Conservation (phyloP, 2,113 vertebrate genomes). For the Panurus biarmicus region DNA sequence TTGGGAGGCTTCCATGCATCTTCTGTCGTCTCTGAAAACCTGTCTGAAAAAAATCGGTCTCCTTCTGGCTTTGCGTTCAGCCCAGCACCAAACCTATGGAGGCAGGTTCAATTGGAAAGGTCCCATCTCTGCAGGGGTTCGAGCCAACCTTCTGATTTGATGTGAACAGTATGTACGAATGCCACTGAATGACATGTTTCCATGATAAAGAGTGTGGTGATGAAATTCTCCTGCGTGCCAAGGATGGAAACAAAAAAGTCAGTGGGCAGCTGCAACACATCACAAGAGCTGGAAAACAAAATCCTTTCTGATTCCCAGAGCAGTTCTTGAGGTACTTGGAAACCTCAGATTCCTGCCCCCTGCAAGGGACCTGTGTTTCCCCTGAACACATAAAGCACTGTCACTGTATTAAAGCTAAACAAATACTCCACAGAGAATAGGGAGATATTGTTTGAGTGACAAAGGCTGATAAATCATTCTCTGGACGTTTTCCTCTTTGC, state of each 20-base stretch:
- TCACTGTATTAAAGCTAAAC: background rate
- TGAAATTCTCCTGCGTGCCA: conserved; percentile 41
- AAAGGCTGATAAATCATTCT: conserved; percentile 36
- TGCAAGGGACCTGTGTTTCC: background rate
- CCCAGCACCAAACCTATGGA: conserved; percentile 33
- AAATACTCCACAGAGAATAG: background rate
- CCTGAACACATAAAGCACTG: background rate
- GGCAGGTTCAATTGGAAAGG: conserved; percentile 49
- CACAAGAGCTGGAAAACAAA: conserved; percentile 47
- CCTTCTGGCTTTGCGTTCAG: conserved; percentile 51
- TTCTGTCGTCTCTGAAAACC: conserved; percentile 59
- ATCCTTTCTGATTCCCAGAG: background rate
- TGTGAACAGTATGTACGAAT: conserved; percentile 46
- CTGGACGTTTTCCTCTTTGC: conserved; percentile 11
- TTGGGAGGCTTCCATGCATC: conserved; percentile 56
- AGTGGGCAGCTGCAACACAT: conserved; percentile 54
- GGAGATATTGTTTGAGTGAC: background rate
- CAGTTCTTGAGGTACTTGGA: background rate
- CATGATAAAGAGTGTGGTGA: conserved; percentile 56
- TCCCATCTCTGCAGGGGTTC: conserved; percentile 36
- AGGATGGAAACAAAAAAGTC: conserved; percentile 61
- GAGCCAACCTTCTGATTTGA: conserved; percentile 56
- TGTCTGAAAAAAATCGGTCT: conserved; percentile 34
- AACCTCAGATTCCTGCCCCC: background rate
- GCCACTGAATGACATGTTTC: conserved; percentile 57